phyloP scores from a whole-genome alignment of 2,888 invertebrate genomes.

The Beris morrisii region DNA sequence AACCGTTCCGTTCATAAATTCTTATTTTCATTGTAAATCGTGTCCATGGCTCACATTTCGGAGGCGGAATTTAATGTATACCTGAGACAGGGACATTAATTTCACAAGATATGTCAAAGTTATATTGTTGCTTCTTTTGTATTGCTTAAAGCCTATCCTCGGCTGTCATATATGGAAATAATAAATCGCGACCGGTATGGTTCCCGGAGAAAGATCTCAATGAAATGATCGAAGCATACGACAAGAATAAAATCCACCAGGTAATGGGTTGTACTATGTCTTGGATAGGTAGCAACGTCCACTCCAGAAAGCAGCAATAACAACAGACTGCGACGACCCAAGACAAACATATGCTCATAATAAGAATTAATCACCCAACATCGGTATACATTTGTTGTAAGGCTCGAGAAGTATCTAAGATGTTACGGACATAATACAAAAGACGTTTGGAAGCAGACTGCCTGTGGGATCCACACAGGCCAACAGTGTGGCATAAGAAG shows the following conservation, averaged over 20 bases:
- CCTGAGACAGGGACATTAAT: no score
- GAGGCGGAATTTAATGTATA: no score
- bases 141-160: no score
- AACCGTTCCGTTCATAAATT: no score
- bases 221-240: no score
- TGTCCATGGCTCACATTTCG: no score
- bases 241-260: conserved; percentile 5
- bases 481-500: conserved; percentile 35
- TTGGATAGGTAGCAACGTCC: conserved; percentile 4
- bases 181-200: no score
- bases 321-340: neutral
- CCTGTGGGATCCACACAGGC: conserved; percentile 12
- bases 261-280: neutral
- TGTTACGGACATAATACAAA: neutral
- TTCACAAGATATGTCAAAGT: no score
- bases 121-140: no score
- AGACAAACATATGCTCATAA: conserved; percentile 30
- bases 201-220: no score
- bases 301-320: neutral
- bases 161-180: no score
- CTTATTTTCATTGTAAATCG: no score
- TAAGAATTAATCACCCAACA: conserved; percentile 35
- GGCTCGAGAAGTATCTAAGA: conserved; percentile 9
- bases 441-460: conserved; percentile 4
- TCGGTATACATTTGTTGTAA: conserved; percentile 29